A percentile compares a stretch with the other conserved stretches of the same genome.
These are phyloP conservation scores for Mesoclemmys tuberculata DNA, from an alignment of 2,113 vertebrate species.

Conservation along the genomic window DNA sequence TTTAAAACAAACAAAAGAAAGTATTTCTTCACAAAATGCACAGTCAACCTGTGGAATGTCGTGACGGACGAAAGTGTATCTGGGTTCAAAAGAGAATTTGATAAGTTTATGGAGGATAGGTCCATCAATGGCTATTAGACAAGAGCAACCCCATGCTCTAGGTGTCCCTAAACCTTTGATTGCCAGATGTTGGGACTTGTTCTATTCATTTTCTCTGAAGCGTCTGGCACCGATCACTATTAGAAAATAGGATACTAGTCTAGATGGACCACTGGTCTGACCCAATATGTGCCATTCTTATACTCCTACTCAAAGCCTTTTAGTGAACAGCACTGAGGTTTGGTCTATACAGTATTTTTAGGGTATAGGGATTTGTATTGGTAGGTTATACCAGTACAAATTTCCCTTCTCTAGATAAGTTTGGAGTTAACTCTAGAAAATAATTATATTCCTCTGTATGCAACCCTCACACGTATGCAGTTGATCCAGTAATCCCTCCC, in stretches of 20 bases:
- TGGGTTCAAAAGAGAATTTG: neutral
- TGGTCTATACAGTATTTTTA: constrained; percentile 12
- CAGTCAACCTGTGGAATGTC: neutral
- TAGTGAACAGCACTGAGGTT: neutral
- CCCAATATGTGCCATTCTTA: neutral
- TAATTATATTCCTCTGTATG: neutral
- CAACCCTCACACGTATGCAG: neutral
- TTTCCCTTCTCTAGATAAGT: neutral
- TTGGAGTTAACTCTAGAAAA: neutral
- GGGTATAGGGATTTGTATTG: neutral
- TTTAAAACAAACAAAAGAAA: neutral
- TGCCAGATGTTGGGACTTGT: neutral
- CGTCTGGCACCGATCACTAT: neutral
- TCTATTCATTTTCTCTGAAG: neutral
- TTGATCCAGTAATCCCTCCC: neutral
- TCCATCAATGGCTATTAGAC: neutral
- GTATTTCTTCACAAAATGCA: neutral
- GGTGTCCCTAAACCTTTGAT: neutral
- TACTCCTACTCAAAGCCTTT: neutral
- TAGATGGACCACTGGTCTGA: neutral
- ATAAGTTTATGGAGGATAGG: neutral
- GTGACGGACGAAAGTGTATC: neutral
- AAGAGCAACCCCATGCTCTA: neutral
- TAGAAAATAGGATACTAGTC: neutral
- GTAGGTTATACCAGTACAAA: neutral